Conservation (phyloP, 2,113 vertebrate species). For the Zingel zingel region DNA sequence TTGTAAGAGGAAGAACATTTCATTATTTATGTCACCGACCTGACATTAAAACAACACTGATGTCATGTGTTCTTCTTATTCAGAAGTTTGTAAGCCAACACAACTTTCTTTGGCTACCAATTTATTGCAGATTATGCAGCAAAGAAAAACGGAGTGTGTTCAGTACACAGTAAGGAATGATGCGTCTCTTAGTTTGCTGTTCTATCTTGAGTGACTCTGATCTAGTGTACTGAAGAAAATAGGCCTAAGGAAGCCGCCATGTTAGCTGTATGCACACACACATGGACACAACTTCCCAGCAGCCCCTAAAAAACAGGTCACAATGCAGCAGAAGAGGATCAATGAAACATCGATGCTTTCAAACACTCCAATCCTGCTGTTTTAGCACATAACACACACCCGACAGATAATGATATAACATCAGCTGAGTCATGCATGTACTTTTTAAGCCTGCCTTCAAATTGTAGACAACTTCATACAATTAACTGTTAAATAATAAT, state of each 20-base stretch:
- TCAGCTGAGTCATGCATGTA: conserved; percentile 17
- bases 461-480: not conserved
- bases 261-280: conserved; percentile 46
- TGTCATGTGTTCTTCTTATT: conserved; percentile 1
- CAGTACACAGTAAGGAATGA: conserved; percentile 43
- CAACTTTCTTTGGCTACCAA: not conserved
- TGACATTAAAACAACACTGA: not conserved
- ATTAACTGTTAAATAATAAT: not conserved
- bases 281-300: conserved; percentile 41
- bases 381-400: conserved; percentile 13
- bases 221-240: conserved; percentile 41
- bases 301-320: conserved; percentile 38
- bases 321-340: conserved; percentile 51
- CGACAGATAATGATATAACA: not conserved
- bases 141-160: conserved; percentile 18
- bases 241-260: conserved; percentile 56
- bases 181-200: conserved; percentile 34
- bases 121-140: conserved; percentile 36
- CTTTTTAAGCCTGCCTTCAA: conserved; percentile 5
- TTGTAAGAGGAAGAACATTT: conserved; percentile 22
- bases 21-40: conserved; percentile 6
- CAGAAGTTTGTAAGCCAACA: conserved; percentile 11
- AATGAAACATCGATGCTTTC: conserved; percentile 19
- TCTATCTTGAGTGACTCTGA: conserved; percentile 61
- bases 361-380: conserved; percentile 24